Percentiles rank a stretch among this genome's conserved stretches.
These are phyloP conservation scores for Andrena minutula DNA, from an alignment of 2,888 invertebrate genomes.

Conservation along the genomic window DNA sequence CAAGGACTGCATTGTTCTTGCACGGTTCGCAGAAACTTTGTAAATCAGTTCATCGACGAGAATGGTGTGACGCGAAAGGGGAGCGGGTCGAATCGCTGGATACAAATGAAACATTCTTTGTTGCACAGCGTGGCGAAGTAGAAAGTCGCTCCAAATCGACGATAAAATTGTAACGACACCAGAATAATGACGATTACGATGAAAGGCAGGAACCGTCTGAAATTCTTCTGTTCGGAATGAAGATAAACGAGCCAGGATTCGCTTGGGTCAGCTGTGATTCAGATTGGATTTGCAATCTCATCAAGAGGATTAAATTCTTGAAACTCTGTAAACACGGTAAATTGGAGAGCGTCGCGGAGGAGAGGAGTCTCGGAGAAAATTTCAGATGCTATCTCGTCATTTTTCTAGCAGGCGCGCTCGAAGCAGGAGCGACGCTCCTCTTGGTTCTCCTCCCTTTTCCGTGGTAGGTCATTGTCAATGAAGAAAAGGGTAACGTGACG, in stretches of 20 bases:
- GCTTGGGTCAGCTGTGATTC: not conserved
- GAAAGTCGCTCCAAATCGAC: conserved; percentile 5
- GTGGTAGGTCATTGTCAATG: conserved; percentile 64
- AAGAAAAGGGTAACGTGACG: conserved; percentile 43
- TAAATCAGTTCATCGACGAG: not conserved
- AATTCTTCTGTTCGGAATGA: not conserved
- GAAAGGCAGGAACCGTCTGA: not conserved
- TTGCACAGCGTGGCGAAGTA: not conserved
- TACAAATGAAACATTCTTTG: not conserved
- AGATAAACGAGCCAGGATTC: not conserved
- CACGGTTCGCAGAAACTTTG: not conserved
- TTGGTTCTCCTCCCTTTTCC: conserved; percentile 17
- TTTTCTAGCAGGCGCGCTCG: not conserved
- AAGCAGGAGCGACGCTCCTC: not conserved
- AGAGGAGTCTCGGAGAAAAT: conserved; percentile 10
- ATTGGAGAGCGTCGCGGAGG: not conserved
- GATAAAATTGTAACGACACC: conserved; percentile 1
- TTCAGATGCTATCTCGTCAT: conserved; percentile 11
- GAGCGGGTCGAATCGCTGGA: not conserved
- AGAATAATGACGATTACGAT: not conserved
- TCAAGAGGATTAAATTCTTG: not conserved
- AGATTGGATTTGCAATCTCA: not conserved
- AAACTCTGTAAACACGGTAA: not conserved
- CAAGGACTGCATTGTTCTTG: not conserved
- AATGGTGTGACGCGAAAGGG: not conserved